phyloP scores from a whole-genome alignment of 2,113 vertebrate species.

The Turnix velox region DNA sequence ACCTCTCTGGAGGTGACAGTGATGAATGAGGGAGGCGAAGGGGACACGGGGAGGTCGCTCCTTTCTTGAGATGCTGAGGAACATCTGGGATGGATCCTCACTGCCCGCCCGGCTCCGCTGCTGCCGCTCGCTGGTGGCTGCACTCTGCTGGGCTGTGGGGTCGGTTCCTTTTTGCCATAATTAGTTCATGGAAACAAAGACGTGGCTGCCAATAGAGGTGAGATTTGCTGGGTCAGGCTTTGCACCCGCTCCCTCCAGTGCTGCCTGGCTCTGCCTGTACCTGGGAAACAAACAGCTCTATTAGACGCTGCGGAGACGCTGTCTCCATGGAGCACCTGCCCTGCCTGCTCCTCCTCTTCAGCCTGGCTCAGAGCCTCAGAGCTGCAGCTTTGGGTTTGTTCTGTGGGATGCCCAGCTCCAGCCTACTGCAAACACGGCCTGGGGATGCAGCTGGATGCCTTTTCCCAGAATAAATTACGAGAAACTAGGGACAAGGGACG shows the following conservation, averaged over 20 bases:
- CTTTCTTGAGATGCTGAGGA: neutral
- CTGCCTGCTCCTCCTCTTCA: conserved; percentile 21
- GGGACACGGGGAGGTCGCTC: conserved; percentile 18
- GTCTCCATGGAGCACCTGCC: conserved; percentile 31
- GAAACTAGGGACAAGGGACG: neutral
- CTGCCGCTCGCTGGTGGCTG: rapidly evolving
- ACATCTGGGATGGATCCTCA: neutral
- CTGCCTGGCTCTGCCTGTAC: neutral
- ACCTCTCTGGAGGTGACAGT: conserved; percentile 54
- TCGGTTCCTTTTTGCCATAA: neutral
- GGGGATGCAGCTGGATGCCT: neutral
- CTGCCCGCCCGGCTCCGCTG: rapidly evolving
- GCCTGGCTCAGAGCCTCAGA: too few species aligned
- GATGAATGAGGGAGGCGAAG: conserved; percentile 52
- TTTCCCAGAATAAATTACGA: neutral
- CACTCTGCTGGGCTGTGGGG: neutral
- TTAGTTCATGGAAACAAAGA: neutral
- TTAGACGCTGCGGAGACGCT: neutral
- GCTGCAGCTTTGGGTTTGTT: neutral
- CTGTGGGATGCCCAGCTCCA: neutral
- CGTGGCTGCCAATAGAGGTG: neutral
- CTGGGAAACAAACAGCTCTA: conserved; percentile 6
- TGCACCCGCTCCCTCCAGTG: neutral
- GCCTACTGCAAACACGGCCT: rapidly evolving
- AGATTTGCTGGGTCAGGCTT: neutral